Conservation (phyloP, 2,113 vertebrate species). For the Microtus oregoni region DNA sequence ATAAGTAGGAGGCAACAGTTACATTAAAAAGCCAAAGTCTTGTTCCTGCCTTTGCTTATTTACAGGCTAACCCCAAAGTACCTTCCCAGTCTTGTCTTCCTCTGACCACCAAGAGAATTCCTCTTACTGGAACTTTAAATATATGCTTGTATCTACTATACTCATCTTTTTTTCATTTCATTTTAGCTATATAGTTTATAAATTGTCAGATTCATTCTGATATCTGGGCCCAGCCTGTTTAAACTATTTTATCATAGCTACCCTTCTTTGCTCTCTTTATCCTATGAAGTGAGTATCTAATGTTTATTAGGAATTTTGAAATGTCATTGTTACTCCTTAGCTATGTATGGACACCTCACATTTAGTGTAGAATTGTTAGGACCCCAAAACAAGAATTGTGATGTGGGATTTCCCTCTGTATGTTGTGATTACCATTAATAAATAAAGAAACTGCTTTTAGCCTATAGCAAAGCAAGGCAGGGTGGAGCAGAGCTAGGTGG, state of each 20-base stretch:
- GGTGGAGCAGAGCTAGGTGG: too few species aligned
- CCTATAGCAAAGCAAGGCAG: too few species aligned
- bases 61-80: not conserved
- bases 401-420: too few species aligned
- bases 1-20: not conserved
- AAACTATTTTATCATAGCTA: not conserved
- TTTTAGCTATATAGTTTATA: not conserved
- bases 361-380: not conserved
- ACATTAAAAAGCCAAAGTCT: not conserved
- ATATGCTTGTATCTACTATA: not conserved
- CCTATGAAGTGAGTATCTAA: not conserved
- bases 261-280: not conserved
- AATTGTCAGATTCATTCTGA: not conserved
- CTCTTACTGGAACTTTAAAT: not conserved
- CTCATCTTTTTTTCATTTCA: not conserved
- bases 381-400: not conserved
- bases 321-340: not conserved
- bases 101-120: not conserved
- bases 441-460: too few species aligned
- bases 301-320: not conserved
- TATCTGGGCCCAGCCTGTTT: not conserved
- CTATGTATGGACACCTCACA: not conserved
- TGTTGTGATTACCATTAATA: too few species aligned
- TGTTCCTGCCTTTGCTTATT: not conserved
- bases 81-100: not conserved